phyloP scores from a whole-genome alignment of 2,113 vertebrate species.

The Lates calcarifer region DNA sequence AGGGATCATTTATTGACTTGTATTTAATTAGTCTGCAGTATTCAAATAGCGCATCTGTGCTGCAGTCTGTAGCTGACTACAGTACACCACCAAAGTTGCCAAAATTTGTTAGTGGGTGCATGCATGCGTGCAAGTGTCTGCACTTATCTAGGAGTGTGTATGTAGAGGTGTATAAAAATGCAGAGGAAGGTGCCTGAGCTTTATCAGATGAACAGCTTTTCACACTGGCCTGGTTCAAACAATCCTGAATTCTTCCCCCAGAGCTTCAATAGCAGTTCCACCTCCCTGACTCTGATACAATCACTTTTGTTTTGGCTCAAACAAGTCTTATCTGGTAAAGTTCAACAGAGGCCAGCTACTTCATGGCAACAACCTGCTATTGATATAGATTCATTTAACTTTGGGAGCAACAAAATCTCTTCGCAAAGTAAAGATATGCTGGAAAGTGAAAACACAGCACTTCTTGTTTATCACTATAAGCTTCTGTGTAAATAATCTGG shows the following conservation, averaged over 20 bases:
- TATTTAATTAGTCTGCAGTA: constrained; percentile 77
- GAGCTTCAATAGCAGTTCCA: constrained; percentile 18
- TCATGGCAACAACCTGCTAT: constrained; percentile 10
- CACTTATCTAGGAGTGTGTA: not conserved
- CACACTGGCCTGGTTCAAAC: constrained; percentile 48
- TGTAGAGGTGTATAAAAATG: constrained; percentile 3
- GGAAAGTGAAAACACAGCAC: constrained; percentile 25
- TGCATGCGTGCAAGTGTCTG: not conserved
- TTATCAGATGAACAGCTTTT: constrained; percentile 53
- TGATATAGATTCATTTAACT: constrained; percentile 37
- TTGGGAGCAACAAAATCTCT: constrained; percentile 12
- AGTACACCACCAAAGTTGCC: constrained; percentile 18
- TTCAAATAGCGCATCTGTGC: constrained; percentile 62
- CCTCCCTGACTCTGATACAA: constrained; percentile 40
- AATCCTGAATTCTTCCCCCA: constrained; percentile 17
- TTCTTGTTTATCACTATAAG: constrained; percentile 14
- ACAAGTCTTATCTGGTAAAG: constrained; percentile 47
- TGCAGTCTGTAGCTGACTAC: constrained; percentile 49
- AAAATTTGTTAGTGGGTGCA: constrained; percentile 16
- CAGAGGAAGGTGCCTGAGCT: constrained; percentile 1
- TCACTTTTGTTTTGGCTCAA: constrained; percentile 36
- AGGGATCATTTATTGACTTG: constrained; percentile 72
- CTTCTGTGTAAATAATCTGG: not conserved
- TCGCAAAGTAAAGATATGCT: not conserved
- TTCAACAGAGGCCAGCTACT: constrained; percentile 32